Evolutionary conservation across 2,797 vertebrate species (phyloP).

Genomic region (Neomorphus geoffroyi): DNA sequence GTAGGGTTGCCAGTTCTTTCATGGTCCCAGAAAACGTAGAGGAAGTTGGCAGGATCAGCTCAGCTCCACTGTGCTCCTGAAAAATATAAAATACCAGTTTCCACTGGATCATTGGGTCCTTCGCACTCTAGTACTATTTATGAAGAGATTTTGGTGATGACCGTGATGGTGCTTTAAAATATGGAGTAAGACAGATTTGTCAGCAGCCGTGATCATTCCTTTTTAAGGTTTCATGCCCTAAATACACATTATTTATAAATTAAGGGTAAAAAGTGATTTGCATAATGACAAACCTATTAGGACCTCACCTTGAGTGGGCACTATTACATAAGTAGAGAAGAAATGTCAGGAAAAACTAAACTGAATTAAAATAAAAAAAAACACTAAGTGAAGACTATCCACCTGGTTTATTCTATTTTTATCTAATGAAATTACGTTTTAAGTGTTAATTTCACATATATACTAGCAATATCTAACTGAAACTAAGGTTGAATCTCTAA

Average conservation of each 20-base stretch:
- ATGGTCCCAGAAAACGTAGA: slow-evolving; percentile 60
- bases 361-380: neutral
- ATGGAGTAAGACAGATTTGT: slow-evolving; percentile 1
- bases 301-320: neutral
- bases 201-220: neutral
- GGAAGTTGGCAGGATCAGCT: slow-evolving; percentile 67
- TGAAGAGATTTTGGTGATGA: slow-evolving; percentile 47
- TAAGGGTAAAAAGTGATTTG: neutral
- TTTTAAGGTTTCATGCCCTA: neutral
- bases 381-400: neutral
- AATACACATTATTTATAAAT: neutral
- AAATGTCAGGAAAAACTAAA: neutral
- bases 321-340: neutral
- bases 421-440: neutral
- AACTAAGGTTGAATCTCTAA: neutral
- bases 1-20: slow-evolving; percentile 58
- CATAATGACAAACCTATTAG: neutral
- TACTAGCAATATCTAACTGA: neutral
- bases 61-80: slow-evolving; percentile 68
- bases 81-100: slow-evolving; percentile 69
- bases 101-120: slow-evolving; percentile 67
- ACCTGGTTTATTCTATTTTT: neutral
- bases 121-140: slow-evolving; percentile 30
- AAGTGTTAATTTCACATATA: neutral
- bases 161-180: neutral